phyloP scores from a whole-genome alignment of 1,140 invertebrate species.

The Carposina sasakii region DNA sequence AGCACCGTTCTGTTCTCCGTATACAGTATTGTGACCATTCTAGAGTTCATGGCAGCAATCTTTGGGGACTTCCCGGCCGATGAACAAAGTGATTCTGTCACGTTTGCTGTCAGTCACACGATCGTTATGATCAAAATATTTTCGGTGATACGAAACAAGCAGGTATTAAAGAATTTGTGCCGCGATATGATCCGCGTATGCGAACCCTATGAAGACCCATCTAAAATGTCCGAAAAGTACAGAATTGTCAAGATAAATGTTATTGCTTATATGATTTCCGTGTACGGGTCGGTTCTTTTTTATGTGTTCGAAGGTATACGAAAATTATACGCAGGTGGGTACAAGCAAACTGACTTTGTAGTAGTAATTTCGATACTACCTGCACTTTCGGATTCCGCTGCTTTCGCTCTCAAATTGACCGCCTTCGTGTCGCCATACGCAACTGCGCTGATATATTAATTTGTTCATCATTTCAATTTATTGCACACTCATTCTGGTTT shows the following conservation, averaged over 20 bases:
- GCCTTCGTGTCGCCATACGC: too few relatives aligned
- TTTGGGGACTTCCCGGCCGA: constrained; percentile 48
- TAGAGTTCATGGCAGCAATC: constrained; percentile 50
- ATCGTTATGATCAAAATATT: constrained; percentile 56
- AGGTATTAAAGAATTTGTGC: constrained; percentile 38
- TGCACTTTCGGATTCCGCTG: too few relatives aligned
- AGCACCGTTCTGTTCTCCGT: constrained; percentile 29
- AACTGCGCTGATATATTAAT: too few relatives aligned
- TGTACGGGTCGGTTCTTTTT: constrained; percentile 38
- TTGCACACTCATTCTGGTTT: too few relatives aligned
- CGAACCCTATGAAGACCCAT: constrained; percentile 37
- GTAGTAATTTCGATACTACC: too few relatives aligned
- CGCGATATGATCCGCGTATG: constrained; percentile 41
- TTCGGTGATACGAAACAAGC: constrained; percentile 43
- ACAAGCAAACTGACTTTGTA: too few relatives aligned
- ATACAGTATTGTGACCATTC: constrained; percentile 45
- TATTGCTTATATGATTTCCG: constrained; percentile 38
- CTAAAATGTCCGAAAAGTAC: constrained; percentile 43
- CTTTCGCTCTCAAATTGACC: too few relatives aligned
- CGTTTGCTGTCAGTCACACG: constrained; percentile 51
- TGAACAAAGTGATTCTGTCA: constrained; percentile 47
- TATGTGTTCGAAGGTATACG: constrained; percentile 49
- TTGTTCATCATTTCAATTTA: background rate
- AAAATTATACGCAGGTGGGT: constrained; percentile 41
- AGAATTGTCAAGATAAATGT: constrained; percentile 51